Evolutionary conservation across 1,140 invertebrate genomes (phyloP), one percentile per base, ranked within the genome.

Genomic region (Bradynema listronoti): DNA sequence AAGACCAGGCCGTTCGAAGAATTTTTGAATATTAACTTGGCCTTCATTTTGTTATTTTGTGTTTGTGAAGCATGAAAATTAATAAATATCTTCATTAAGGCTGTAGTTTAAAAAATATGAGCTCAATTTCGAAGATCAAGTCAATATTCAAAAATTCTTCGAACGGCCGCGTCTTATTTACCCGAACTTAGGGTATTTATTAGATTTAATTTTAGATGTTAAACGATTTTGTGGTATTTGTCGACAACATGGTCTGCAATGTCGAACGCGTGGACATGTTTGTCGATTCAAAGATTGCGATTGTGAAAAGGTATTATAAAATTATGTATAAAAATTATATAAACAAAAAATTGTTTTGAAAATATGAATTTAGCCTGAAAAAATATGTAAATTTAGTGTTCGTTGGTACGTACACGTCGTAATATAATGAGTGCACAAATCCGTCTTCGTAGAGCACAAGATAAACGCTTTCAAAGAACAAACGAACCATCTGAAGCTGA

Each of bases 161-260:
- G n/a, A n/a, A n/a, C n/a, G n/a, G n/a, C n/a, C n/a, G n/a, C n/a
- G n/a, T n/a, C n/a, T n/a, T n/a, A n/a, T n/a, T n/a, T n/a, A n/a
- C n/a, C n/a, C n/a, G n/a, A n/a, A n/a, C n/a, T n/a, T n/a, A n/a
- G n/a, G n/a, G n/a, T n/a, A n/a, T n/a, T n/a, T 14, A 7, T 54
- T 16, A 61, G 67, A 2, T 30, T 7, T 4, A 11, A 14, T 30
- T 39, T 50, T n/a, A 77, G 71, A 77, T 58, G 71, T 73, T 6
- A 73, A 73, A 46, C 41, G 71, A 24, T 75, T 71, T 51, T 73
- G 71, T 66, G 71, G 71, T 41, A 73, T 73, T 53, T 73, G 71
- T 51, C 55, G 75, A 24, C 71, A 73, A 42, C 71, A 73, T 43
- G 71, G 71, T 6, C 54, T 76, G 25, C 49, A 73, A 27, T 47